These are phyloP conservation scores for Sigmodon hispidus DNA, from an alignment of 2,113 vertebrate genomes.

Conservation along the genomic window DNA sequence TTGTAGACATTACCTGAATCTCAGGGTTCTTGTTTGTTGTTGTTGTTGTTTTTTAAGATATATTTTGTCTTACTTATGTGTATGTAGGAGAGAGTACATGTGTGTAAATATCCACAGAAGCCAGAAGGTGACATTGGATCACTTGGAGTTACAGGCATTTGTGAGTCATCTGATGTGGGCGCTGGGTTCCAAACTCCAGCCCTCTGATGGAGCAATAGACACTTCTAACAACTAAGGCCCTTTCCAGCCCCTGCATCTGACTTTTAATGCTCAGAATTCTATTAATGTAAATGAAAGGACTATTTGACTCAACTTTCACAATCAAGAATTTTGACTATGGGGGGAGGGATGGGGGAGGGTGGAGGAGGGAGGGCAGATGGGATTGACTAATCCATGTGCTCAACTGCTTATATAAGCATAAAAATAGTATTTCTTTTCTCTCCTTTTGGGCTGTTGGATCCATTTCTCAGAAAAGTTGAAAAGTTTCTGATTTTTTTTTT, in stretches of 20 bases:
- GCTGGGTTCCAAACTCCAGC: neutral
- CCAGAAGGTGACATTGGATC: neutral
- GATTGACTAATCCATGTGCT: neutral
- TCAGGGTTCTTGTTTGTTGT: neutral
- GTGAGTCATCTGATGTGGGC: neutral
- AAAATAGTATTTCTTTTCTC: neutral
- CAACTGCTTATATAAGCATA: neutral
- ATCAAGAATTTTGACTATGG: neutral
- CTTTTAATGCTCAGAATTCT: slow-evolving; percentile 1
- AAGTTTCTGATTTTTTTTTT: neutral
- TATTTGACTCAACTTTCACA: neutral
- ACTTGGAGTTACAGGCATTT: neutral
- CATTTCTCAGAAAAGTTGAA: slow-evolving; percentile 58
- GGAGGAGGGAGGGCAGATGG: neutral
- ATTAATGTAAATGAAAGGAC: neutral
- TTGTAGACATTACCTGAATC: neutral
- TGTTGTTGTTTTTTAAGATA: neutral
- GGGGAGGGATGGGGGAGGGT: neutral
- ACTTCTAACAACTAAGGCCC: neutral
- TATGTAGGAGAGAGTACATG: neutral
- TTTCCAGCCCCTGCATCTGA: neutral
- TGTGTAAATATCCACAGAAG: neutral
- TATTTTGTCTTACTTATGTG: neutral
- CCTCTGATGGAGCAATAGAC: neutral
- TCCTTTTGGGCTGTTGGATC: neutral